Conservation (phyloP, 2,797 vertebrate species). For the Tragelaphus oryx region DNA sequence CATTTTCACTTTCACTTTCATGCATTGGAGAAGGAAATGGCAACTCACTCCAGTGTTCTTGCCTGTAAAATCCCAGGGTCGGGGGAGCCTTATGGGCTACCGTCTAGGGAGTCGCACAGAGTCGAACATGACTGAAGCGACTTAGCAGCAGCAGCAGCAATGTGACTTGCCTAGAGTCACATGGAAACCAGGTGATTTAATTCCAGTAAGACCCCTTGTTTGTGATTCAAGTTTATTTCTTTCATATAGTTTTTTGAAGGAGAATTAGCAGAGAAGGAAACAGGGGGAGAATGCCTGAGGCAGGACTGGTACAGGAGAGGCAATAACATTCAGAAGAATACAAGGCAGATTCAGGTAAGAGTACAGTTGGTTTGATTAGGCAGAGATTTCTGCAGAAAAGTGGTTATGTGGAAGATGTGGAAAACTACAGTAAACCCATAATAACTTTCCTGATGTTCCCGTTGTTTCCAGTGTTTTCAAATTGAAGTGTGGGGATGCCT, state of each 20-base stretch:
- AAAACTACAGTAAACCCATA: not conserved
- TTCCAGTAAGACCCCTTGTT: not conserved
- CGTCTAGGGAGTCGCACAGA: fast-evolving
- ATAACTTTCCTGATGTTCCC: not conserved
- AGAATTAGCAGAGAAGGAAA: not conserved
- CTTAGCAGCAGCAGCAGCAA: not conserved
- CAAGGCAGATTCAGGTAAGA: not conserved
- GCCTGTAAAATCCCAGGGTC: not conserved
- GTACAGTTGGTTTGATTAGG: not conserved
- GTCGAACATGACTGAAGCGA: not conserved
- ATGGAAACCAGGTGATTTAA: not conserved
- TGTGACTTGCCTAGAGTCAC: not conserved
- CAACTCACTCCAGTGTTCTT: not conserved
- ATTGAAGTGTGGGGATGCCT: not conserved
- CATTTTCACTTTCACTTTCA: not conserved
- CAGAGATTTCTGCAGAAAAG: not conserved
- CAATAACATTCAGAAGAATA: not conserved
- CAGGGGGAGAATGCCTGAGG: not conserved
- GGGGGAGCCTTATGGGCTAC: not conserved
- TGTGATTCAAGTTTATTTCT: not conserved
- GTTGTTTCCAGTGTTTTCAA: not conserved
- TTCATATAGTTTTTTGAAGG: not conserved
- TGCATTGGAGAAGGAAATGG: not conserved
- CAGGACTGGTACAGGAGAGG: not conserved
- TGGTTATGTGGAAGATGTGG: not conserved